Evolutionary conservation across 1,140 invertebrate species (phyloP).

Genomic region (Protaetia brevitarsis): DNA sequence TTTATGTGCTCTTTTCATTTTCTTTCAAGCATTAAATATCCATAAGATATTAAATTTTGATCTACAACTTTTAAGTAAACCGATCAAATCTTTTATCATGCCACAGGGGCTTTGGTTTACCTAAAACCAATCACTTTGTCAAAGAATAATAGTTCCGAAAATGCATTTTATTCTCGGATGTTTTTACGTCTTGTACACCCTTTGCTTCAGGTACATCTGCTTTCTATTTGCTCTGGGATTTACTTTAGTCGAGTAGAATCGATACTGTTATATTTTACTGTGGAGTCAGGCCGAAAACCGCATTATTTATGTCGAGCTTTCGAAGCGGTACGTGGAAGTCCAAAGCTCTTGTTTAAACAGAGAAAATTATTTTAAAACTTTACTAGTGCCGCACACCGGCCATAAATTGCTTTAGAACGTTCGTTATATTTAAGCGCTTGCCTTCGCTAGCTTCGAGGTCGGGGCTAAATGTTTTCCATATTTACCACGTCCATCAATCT

Average conservation of each 20-base stretch:
- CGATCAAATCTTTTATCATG: too few species aligned
- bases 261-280: not conserved
- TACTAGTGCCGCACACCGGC: not conserved
- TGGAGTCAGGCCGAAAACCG: not conserved
- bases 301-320: not conserved
- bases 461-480: not conserved
- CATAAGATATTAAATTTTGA: too few species aligned
- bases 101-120: too few species aligned
- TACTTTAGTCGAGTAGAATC: not conserved
- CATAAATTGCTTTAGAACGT: not conserved
- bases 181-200: too few species aligned
- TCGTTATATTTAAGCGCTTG: not conserved
- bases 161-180: too few species aligned
- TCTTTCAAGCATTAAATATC: too few species aligned
- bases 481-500: slow-evolving; percentile 12
- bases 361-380: not conserved
- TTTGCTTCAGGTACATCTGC: too few species aligned
- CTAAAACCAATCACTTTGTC: too few species aligned
- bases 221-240: not conserved
- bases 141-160: too few species aligned
- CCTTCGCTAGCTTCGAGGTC: not conserved
- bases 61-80: too few species aligned
- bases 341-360: not conserved
- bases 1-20: too few species aligned
- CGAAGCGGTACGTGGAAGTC: not conserved